Evolutionary conservation across 2,797 vertebrate species (phyloP), one percentile per base, ranked within the genome.

Genomic region (Galago senegalensis): DNA sequence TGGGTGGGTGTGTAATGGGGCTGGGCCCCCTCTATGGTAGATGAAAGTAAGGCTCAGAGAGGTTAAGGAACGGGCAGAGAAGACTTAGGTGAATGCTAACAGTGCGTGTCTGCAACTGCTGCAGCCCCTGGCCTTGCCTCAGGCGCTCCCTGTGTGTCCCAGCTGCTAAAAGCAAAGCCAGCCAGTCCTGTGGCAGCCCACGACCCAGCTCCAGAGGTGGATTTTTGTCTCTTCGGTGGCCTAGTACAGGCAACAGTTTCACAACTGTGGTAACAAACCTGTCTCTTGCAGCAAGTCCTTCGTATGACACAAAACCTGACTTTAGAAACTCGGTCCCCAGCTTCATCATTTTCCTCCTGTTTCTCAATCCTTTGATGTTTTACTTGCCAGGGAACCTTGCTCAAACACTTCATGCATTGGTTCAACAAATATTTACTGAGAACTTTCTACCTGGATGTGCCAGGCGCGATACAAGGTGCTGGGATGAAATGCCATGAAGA

Each of bases 401-500:
- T 91, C 76, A 58, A 80, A 43, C 18, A 11, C 63, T 58, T 91
- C 79, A 27, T 8, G 23, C 29, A 20, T 81, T 56, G 37, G 25
- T 58, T 90, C 65, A 81, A 79, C n/a, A 14, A 21, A 60, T 31
- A 25, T 72, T 61, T 65, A 73, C 2, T 3, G 37, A 76, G 63
- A 60, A 13, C 18, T 67, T 85, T 77, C 67, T 70, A 3, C 49
- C 49, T 53, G 49, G 49, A 53, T 0, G 20, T 12, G 2, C 53
- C 40, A 18, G 23, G 77, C 1, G 2, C n/a, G 8, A 2, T 11
- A 8, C 5, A 1, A 37, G 31, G 46, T 2, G 16, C 34, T 4
- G 3, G 8, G 31, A 63, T n/a, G 31, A 58, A 49, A 12, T 73
- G 46, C 72, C 18, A 4, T 21, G 58, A 89, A 29, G 80, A 75